Conservation (phyloP, 2,888 invertebrate species). For the Drosophila neotestacea region DNA sequence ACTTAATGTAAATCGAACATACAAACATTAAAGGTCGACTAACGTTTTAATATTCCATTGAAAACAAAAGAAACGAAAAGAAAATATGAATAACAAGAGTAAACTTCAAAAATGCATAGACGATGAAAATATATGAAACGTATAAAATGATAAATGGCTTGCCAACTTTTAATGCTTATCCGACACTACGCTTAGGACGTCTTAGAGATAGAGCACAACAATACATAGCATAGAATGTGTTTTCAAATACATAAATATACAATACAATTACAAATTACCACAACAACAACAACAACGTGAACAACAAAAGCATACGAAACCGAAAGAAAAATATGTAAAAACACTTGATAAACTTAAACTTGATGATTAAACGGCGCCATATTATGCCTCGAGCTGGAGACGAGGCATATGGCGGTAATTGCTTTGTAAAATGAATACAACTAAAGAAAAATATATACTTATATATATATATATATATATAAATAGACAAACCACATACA, state of each 20-base stretch:
- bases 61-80: constrained; percentile 29
- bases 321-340: constrained; percentile 65
- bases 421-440: constrained; percentile 68
- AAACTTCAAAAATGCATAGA: constrained; percentile 43
- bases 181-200: constrained; percentile 72
- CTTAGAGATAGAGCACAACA: constrained; percentile 69
- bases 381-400: constrained; percentile 1
- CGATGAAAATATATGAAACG: constrained; percentile 34
- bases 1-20: constrained; percentile 41
- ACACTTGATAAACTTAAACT: constrained; percentile 53
- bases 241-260: constrained; percentile 43
- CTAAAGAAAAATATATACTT: constrained; percentile 30
- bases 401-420: constrained; percentile 29
- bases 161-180: constrained; percentile 74
- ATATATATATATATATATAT: constrained; percentile 26
- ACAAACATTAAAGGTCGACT: constrained; percentile 41
- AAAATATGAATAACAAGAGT: constrained; percentile 1
- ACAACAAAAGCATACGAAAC: constrained; percentile 14
- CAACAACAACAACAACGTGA: constrained; percentile 2
- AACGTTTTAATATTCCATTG: constrained; percentile 73
- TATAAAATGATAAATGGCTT: constrained; percentile 53
- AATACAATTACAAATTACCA: constrained; percentile 40
- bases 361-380: constrained; percentile 14
- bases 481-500: constrained; percentile 38
- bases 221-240: constrained; percentile 65